Conservation (phyloP, 2,113 vertebrate genomes). For the Steatornis caripensis region DNA sequence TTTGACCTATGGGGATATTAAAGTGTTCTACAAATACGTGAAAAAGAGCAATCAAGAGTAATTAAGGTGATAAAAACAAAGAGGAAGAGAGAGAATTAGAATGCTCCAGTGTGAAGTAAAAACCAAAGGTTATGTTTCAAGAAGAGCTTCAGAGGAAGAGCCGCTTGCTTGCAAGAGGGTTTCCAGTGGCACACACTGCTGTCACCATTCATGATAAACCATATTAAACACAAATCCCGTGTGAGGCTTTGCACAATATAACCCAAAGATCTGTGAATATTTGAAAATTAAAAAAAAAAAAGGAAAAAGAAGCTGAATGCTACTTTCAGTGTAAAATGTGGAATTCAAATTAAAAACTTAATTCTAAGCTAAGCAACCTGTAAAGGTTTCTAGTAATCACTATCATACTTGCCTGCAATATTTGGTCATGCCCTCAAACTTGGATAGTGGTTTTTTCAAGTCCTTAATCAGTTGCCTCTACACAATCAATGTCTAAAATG, state of each 20-base stretch:
- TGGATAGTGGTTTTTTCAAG: not conserved
- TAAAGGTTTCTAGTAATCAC: not conserved
- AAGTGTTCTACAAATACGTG: not conserved
- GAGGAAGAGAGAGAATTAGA: not conserved
- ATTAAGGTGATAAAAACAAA: not conserved
- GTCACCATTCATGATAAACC: not conserved
- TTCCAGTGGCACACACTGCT: not conserved
- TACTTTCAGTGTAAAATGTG: not conserved
- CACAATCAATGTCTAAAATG: not conserved
- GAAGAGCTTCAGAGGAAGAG: not conserved
- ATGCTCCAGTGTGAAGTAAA: not conserved
- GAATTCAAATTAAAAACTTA: not conserved
- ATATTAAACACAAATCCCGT: rapidly evolving
- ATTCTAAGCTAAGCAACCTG: not conserved
- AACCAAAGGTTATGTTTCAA: not conserved
- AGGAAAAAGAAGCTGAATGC: rapidly evolving
- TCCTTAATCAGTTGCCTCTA: not conserved
- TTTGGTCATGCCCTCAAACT: not conserved
- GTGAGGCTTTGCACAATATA: not conserved
- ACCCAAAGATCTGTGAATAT: not conserved
- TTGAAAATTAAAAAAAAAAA: not conserved
- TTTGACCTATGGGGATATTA: not conserved
- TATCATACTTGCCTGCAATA: not conserved
- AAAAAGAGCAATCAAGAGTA: not conserved
- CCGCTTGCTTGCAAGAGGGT: not conserved